Conservation (phyloP, 1,140 invertebrate species). For the Tetramorium parvispinum region DNA sequence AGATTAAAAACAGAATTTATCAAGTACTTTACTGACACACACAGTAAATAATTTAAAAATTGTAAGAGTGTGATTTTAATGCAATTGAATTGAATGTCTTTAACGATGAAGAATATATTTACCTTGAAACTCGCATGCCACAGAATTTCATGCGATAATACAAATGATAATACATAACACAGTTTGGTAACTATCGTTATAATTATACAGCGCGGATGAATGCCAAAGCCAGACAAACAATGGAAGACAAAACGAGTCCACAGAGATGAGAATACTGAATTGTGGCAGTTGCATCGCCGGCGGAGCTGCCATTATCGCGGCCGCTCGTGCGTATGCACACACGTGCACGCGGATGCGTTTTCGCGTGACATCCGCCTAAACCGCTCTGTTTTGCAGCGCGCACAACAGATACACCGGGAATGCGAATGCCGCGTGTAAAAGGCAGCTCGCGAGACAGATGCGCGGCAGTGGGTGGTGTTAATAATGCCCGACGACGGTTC, state of each 20-base stretch:
- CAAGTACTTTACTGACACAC: too few species aligned
- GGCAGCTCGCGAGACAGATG: conserved; percentile 40
- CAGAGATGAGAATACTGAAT: conserved; percentile 21
- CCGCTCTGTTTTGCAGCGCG: conserved; percentile 14
- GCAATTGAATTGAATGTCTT: neutral
- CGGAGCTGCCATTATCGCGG: conserved; percentile 37
- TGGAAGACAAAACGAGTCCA: conserved; percentile 31
- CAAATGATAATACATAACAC: neutral
- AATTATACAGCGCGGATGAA: conserved; percentile 8
- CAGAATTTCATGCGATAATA: neutral
- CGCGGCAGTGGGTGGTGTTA: conserved; percentile 40
- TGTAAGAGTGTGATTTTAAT: neutral
- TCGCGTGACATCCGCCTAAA: conserved; percentile 49
- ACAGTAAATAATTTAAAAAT: neutral
- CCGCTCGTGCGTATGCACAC: conserved; percentile 40
- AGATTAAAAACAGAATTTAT: neutral
- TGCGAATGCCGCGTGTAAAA: conserved; percentile 40
- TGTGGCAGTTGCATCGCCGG: conserved; percentile 27
- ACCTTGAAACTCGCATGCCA: neutral
- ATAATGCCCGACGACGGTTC: conserved; percentile 53
- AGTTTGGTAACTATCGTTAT: neutral
- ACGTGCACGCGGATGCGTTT: conserved; percentile 48
- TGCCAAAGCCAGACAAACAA: conserved; percentile 20
- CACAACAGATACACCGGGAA: conserved; percentile 2
- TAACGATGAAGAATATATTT: neutral